These are phyloP conservation scores for Homalodisca vitripennis DNA, from an alignment of 1,140 invertebrate species.

Conservation along the genomic window DNA sequence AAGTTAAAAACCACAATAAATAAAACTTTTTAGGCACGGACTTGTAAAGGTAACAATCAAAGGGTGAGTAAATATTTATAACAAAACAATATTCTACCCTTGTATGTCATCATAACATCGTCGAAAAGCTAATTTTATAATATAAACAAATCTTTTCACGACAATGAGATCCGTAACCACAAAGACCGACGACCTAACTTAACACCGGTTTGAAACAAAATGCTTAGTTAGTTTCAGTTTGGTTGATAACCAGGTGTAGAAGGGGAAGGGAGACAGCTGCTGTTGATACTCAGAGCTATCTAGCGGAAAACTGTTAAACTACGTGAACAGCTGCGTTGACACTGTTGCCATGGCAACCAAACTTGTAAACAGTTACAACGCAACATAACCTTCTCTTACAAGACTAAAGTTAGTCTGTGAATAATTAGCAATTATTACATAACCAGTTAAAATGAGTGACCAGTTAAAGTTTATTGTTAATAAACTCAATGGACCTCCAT, in stretches of 20 bases:
- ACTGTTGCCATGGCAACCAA: conserved; percentile 14
- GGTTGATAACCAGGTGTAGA: neutral
- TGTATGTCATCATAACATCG: neutral
- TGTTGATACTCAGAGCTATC: neutral
- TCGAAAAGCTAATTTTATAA: neutral
- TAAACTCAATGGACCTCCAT: conserved; percentile 70
- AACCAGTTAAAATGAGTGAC: conserved; percentile 58
- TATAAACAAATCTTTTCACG: neutral
- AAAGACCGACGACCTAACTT: neutral
- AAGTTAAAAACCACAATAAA: neutral
- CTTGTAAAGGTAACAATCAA: too few relatives aligned
- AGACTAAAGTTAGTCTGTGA: too few relatives aligned
- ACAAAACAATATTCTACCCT: neutral
- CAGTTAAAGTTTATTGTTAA: conserved; percentile 77
- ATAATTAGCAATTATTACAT: too few relatives aligned
- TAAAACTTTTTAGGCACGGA: too few relatives aligned
- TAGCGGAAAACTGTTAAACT: conserved; percentile 1
- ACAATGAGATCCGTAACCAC: neutral
- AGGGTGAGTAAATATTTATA: neutral
- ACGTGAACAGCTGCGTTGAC: neutral
- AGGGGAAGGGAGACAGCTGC: conserved; percentile 9
- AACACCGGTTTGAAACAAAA: neutral
- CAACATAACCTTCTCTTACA: too few relatives aligned
- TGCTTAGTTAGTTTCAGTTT: neutral
- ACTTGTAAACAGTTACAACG: neutral